phyloP scores from a whole-genome alignment of 2,797 vertebrate species.

The Pelodytes ibericus region DNA sequence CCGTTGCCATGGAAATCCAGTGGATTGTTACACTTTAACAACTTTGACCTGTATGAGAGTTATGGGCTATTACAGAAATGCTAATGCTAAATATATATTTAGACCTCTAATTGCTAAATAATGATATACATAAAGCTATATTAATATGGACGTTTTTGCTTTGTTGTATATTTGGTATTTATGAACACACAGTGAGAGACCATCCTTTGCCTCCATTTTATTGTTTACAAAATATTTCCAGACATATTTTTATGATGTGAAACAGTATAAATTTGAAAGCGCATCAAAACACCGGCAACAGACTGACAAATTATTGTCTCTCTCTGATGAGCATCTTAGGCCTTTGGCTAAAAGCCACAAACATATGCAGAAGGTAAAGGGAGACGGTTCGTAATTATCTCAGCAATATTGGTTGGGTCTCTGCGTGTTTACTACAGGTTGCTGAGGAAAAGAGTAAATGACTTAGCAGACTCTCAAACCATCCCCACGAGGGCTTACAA shows the following conservation, averaged over 20 bases:
- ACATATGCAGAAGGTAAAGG: slow-evolving; percentile 50
- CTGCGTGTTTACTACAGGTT: slow-evolving; percentile 53
- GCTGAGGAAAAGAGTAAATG: slow-evolving; percentile 42
- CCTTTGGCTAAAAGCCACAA: slow-evolving; percentile 51
- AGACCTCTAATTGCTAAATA: no score
- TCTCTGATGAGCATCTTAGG: slow-evolving; percentile 50
- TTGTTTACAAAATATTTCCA: slow-evolving; percentile 44
- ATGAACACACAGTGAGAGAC: not conserved
- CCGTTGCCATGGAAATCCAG: no score
- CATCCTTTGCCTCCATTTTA: slow-evolving; percentile 18
- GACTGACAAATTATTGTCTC: slow-evolving; percentile 55
- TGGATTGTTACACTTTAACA: no score
- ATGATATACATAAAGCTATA: no score
- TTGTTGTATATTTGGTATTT: no score
- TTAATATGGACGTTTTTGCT: no score
- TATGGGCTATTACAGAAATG: no score
- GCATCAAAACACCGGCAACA: slow-evolving; percentile 36
- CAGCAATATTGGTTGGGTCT: slow-evolving; percentile 51
- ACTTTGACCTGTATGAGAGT: no score
- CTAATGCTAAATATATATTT: no score
- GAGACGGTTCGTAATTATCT: slow-evolving; percentile 48
- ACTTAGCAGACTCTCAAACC: slow-evolving; percentile 34
- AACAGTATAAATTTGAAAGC: slow-evolving; percentile 47
- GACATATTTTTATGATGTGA: slow-evolving; percentile 55
- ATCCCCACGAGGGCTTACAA: slow-evolving; percentile 42